Evolutionary conservation across 1,140 invertebrate species (phyloP).

Genomic region (Neodiprion fabricii): DNA sequence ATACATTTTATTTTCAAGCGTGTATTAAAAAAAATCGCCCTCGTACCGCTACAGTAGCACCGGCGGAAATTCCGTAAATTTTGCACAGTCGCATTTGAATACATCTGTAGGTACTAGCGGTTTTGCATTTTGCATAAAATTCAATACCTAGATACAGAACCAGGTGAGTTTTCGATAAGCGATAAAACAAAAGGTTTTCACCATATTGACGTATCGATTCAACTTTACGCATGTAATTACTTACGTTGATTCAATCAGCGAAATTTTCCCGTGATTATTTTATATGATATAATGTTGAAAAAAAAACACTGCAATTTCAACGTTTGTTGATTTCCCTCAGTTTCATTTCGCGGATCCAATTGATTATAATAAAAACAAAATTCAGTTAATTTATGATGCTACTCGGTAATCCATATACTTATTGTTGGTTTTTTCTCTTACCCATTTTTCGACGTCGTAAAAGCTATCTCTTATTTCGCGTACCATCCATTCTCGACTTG

Average conservation of each 20-base stretch:
- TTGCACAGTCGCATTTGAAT: neutral
- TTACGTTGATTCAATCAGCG: neutral
- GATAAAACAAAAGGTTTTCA: neutral
- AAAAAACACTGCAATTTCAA: no score
- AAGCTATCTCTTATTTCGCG: conserved; percentile 29
- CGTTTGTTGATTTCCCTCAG: no score
- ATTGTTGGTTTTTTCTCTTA: neutral
- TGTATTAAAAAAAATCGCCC: neutral
- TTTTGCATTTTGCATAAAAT: conserved; percentile 5
- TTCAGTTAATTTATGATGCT: neutral
- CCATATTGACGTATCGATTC: neutral
- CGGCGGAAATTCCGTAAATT: conserved; percentile 4
- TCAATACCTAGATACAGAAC: neutral
- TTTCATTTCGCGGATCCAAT: no score
- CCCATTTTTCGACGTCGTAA: conserved; percentile 8
- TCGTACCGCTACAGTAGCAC: neutral
- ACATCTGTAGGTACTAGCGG: neutral
- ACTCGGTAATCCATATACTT: neutral
- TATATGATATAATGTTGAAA: no score
- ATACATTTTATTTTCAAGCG: neutral
- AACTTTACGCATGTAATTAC: neutral
- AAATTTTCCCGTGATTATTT: no score
- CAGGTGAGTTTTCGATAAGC: neutral
- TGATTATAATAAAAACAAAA: no score
- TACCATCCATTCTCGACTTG: conserved; percentile 32